Base-by-base conservation (phyloP, 2,113 vertebrate genomes). In the Mormoops blainvillei region DNA sequence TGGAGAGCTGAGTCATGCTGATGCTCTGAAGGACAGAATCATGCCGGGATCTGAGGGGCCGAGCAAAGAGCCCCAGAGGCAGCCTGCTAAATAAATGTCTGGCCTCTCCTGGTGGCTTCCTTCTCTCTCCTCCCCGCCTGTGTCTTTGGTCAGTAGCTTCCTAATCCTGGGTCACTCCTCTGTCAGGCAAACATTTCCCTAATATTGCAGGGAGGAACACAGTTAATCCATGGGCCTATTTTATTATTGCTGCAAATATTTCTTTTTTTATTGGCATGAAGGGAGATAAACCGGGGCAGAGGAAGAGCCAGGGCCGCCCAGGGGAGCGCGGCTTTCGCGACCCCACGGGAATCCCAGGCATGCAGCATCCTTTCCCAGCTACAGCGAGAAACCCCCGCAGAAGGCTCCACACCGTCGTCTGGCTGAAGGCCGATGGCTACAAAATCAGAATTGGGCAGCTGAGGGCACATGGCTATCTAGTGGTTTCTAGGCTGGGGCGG, bases 231-330 rank as follows among this genome's bases (percentile, higher is more conserved):
- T 0, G 33, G 78, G 18, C 31, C 50, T 28, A 18, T 70, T 83
- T 94, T 70, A 71, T 70, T 52, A 78, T 81, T n/a, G 82, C 84
- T 67, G 56, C 89, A 87, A 93, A 83, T 74, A 26, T 87, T 71
- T 84, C 48, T 90, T 70, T 82, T 61, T 58, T 91, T 94, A 87
- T 80, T 86, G 90, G 87, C 52, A 73, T 0, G 24, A 31, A 36
- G 85, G 76, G 76, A 94, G 96, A 87, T 91, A 87, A 96, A 82
- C 81, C 3, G 0, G 86, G 71, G 11, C 11, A 0, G 76, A 67
- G 93, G 68, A n/a, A 52, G 19, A 16, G 61, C 56, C 58, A 45
- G 14, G 38, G 91, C 65, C 6, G 4, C 71, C 67, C 5, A 1
- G 50, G 38, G 61, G 16, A n/a, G 31, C 0, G 2, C 68, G 2